Percentiles rank a stretch among this genome's conserved stretches.
Conservation (phyloP, 2,113 vertebrate genomes). For the Lampris megalopsis region DNA sequence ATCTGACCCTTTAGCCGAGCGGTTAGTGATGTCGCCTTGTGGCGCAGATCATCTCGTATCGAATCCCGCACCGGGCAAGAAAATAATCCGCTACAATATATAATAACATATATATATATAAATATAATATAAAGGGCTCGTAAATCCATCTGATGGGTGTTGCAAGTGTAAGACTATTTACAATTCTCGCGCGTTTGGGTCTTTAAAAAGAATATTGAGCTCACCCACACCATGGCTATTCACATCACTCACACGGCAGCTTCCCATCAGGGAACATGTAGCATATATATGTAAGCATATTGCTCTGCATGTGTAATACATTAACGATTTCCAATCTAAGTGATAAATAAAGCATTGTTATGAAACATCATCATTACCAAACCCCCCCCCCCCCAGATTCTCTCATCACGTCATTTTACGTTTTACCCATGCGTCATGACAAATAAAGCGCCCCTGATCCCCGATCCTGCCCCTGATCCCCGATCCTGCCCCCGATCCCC, state of each 20-base stretch:
- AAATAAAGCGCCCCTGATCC: too few species aligned
- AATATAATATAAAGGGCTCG: too few species aligned
- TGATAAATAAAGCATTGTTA: constrained; percentile 68
- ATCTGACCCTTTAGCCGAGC: too few species aligned
- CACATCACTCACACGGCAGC: constrained; percentile 46
- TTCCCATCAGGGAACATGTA: constrained; percentile 57
- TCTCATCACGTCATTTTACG: constrained; percentile 8
- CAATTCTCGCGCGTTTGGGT: constrained; percentile 31
- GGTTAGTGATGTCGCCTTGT: too few species aligned
- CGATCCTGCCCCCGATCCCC: too few species aligned
- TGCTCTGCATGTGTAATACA: constrained; percentile 64
- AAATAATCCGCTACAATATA: too few species aligned
- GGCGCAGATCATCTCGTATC: too few species aligned
- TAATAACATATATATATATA: too few species aligned
- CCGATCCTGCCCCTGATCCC: too few species aligned
- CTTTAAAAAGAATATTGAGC: constrained; percentile 40
- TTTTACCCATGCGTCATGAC: too few species aligned
- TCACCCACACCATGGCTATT: constrained; percentile 39
- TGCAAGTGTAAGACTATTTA: constrained; percentile 35
- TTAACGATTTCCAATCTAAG: constrained; percentile 68
- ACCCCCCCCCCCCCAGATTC: constrained; percentile 38
- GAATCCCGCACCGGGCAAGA: too few species aligned
- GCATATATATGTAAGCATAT: constrained; percentile 65
- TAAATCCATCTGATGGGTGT: not conserved
- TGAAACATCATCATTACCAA: constrained; percentile 45